Evolutionary conservation across 2,888 invertebrate genomes (phyloP).

Genomic region (Dolomedes plantarius): DNA sequence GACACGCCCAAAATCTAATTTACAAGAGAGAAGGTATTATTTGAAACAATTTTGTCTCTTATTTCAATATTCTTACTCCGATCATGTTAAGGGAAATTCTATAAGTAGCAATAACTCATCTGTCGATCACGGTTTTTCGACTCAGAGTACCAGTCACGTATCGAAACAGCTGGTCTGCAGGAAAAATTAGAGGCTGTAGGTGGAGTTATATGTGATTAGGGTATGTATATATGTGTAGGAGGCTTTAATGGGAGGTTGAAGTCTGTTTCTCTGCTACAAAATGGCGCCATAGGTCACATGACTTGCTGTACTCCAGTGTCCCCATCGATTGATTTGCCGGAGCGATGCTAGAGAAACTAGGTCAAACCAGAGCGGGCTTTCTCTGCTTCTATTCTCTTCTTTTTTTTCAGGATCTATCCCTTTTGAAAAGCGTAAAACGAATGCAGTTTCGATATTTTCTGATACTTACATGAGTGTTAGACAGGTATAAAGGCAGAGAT

Average conservation of each 20-base stretch:
- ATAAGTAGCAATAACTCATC: background rate
- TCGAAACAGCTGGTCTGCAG: background rate
- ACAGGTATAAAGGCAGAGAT: background rate
- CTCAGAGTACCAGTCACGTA: background rate
- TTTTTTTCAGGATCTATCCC: background rate
- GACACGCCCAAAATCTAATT: too few species aligned
- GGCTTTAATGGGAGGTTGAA: slow-evolving; percentile 43
- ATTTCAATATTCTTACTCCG: background rate
- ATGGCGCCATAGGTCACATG: slow-evolving; percentile 67
- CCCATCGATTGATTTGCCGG: slow-evolving; percentile 65
- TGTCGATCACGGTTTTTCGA: background rate
- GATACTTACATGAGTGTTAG: background rate
- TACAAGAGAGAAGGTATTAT: too few species aligned
- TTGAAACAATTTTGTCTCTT: background rate
- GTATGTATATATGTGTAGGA: slow-evolving; percentile 32
- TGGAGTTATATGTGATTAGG: slow-evolving; percentile 21
- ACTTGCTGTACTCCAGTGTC: slow-evolving; percentile 62
- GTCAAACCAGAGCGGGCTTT: slow-evolving; percentile 63
- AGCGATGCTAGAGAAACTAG: slow-evolving; percentile 57
- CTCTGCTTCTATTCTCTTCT: background rate
- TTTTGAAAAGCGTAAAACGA: slow-evolving; percentile 22
- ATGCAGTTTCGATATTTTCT: slow-evolving; percentile 12
- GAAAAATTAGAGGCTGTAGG: slow-evolving; percentile 2
- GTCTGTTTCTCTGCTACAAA: slow-evolving; percentile 54
- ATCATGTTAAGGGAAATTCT: background rate